Evolutionary conservation across 2,888 invertebrate genomes (phyloP), one percentile per base, ranked within the genome.

Genomic region (Mythimna impura): DNA sequence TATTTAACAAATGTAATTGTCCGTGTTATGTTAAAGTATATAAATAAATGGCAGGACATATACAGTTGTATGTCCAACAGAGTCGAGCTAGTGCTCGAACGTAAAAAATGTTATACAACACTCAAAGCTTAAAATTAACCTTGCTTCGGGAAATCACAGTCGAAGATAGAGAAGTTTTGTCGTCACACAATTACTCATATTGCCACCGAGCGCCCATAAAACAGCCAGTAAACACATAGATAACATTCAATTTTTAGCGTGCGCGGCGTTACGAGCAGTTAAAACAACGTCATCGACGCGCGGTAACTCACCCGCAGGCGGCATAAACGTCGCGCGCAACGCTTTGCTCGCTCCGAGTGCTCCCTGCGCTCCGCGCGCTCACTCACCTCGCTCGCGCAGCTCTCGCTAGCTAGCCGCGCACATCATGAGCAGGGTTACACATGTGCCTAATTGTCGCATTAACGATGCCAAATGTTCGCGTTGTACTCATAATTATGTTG

Each of bases 271-370:
- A 57, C 67, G 40, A 34, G 20, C 57, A 55, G 36, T 77, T 71
- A 58, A 30, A 75, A 66, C 73, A 71, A 73, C 40, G 81, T 64
- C 72, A 81, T 71, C 68, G 75, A 75, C 65, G 62, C 50, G 52
- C 34, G 64, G 61, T 86, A 75, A 84, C 68, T 86, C 84, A 79
- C 66, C 63, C 65, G 60, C 84, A 81, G 61, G 30, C 67, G 58
- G 66, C 76, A 83, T 84, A 78, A 77, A 80, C 63, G 86, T 87
- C 86, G 80, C 75, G 70, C 71, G 66, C 87, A 85, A 76, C 81
- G 78, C 75, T 78, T 71, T 76, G 61, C 58, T 60, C 70, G 43
- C 66, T 67, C 40, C 40, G 40, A 73, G 77, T 36, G 66, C 50
- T 52, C n/a, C 9, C 57, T 47, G 52, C 30, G 64, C 69, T 75